A percentile compares a stretch with the other conserved stretches of the same genome.
Conservation (phyloP, 2,888 invertebrate species). For the Napeogenes sylphis region DNA sequence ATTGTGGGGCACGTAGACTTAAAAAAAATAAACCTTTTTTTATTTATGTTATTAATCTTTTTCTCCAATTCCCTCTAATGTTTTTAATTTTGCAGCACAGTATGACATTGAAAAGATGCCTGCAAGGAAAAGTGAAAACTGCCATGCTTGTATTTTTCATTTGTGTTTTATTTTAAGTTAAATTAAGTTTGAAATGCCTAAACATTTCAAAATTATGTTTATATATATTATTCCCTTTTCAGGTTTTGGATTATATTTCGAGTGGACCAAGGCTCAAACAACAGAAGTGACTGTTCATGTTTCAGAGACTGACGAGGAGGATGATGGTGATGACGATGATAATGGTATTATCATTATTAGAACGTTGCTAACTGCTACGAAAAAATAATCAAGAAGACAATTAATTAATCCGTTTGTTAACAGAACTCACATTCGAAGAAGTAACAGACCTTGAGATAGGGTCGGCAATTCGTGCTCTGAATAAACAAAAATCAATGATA, state of each 20-base stretch:
- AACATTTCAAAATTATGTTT: too few relatives aligned
- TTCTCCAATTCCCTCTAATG: too few relatives aligned
- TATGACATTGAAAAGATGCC: too few relatives aligned
- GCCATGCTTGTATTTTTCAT: too few relatives aligned
- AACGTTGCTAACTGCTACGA: neutral
- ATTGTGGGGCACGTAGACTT: neutral
- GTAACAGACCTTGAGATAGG: slow-evolving; percentile 54
- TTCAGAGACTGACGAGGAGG: slow-evolving; percentile 96
- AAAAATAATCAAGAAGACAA: neutral
- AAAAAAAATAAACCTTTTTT: too few relatives aligned
- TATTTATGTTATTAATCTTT: too few relatives aligned
- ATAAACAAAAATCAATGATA: slow-evolving; percentile 72
- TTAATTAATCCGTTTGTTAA: neutral
- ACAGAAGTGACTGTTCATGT: slow-evolving; percentile 96
- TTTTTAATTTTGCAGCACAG: too few relatives aligned
- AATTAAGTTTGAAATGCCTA: too few relatives aligned
- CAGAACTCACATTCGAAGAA: slow-evolving; percentile 46
- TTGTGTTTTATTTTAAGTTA: too few relatives aligned
- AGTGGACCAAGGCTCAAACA: slow-evolving; percentile 94
- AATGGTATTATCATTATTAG: slow-evolving; percentile 43
- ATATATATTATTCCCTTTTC: slow-evolving; percentile 12
- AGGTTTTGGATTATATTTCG: slow-evolving; percentile 98
- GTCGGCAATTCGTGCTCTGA: slow-evolving; percentile 39
- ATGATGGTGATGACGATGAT: slow-evolving; percentile 85
- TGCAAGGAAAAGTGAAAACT: too few relatives aligned